These are phyloP conservation scores for Danio aesculapii DNA, from an alignment of 2,797 vertebrate genomes.

Conservation along the genomic window DNA sequence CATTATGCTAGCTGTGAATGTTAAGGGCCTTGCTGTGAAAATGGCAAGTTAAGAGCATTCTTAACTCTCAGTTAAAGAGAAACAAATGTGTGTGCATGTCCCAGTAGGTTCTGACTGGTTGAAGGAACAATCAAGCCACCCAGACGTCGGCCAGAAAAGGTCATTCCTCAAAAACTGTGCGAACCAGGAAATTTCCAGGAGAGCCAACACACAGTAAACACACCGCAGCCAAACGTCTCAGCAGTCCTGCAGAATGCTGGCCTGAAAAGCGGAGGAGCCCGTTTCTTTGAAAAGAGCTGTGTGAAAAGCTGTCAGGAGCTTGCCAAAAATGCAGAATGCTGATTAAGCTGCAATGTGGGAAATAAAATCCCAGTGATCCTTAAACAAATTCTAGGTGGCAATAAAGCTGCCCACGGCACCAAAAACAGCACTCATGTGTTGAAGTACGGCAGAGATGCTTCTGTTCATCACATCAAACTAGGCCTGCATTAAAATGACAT, in stretches of 20 bases:
- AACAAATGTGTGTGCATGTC: slow-evolving; percentile 10
- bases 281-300: neutral
- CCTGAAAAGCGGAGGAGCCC: neutral
- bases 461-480: neutral
- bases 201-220: neutral
- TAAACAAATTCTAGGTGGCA: slow-evolving; percentile 1
- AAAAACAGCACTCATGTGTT: neutral
- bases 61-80: neutral
- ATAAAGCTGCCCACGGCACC: slow-evolving; percentile 2
- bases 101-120: neutral
- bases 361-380: neutral
- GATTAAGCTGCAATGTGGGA: neutral
- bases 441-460: neutral
- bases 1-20: slow-evolving; percentile 13
- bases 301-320: neutral
- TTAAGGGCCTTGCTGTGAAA: slow-evolving; percentile 33
- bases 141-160: slow-evolving; percentile 13
- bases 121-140: neutral
- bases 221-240: slow-evolving; percentile 4
- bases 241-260: neutral
- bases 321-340: slow-evolving; percentile 15
- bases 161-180: slow-evolving; percentile 27
- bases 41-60: slow-evolving; percentile 10
- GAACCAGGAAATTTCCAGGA: slow-evolving; percentile 6
- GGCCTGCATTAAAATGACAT: no score